A percentile compares a stretch with the other conserved stretches of the same genome.
These are phyloP conservation scores for Drosophila sechellia DNA, from an alignment of 1,140 invertebrate genomes.

Conservation along the genomic window DNA sequence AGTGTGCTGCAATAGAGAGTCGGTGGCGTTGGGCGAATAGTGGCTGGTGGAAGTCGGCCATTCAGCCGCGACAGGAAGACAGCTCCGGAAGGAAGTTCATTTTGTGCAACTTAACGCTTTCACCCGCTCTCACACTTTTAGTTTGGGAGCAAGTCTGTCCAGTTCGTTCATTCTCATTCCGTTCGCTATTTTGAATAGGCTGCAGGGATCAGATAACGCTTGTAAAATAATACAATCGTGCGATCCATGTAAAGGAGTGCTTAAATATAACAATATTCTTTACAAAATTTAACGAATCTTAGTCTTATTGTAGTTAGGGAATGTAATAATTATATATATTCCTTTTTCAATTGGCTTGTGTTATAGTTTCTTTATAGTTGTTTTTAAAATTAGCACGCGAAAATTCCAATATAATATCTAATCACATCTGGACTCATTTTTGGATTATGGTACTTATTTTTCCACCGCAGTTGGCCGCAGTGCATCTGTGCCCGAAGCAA, in stretches of 20 bases:
- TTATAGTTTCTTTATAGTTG: too few species aligned
- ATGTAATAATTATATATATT: too few species aligned
- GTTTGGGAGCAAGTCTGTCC: slow-evolving; percentile 31
- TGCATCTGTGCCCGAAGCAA: slow-evolving; percentile 37
- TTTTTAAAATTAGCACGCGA: too few species aligned
- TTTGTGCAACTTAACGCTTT: slow-evolving; percentile 75
- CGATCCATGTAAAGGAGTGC: neutral
- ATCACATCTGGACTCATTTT: neutral
- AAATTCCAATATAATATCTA: neutral
- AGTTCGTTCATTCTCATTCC: neutral
- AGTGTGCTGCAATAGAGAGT: slow-evolving; percentile 1
- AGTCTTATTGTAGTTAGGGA: too few species aligned
- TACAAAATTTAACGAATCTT: neutral
- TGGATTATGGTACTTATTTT: slow-evolving; percentile 7
- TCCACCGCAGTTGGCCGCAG: slow-evolving; percentile 1
- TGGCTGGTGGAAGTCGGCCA: slow-evolving; percentile 35
- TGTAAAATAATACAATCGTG: slow-evolving; percentile 2
- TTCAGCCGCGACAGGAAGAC: slow-evolving; percentile 63
- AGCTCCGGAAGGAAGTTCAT: slow-evolving; percentile 69
- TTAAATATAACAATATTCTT: neutral
- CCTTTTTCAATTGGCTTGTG: too few species aligned
- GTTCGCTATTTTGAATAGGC: slow-evolving; percentile 21
- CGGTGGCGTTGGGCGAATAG: neutral
- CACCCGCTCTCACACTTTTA: slow-evolving; percentile 13
- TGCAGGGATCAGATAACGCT: slow-evolving; percentile 40